Evolutionary conservation across 2,113 vertebrate genomes (phyloP).

Genomic region (Oncorhynchus keta): DNA sequence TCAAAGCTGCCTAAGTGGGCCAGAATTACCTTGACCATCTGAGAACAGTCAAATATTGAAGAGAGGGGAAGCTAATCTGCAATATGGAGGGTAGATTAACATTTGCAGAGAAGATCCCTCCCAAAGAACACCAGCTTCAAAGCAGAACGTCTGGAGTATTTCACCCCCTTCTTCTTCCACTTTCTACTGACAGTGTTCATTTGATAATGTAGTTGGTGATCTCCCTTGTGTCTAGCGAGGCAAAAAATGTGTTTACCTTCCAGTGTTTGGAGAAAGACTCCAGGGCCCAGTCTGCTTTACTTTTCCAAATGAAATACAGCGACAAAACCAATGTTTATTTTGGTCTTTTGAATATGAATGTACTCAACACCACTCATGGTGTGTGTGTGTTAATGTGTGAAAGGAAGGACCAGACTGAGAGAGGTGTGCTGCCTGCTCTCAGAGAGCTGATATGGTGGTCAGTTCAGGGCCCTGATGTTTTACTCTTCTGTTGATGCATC

Average conservation of each 20-base stretch:
- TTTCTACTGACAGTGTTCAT: conserved; percentile 55
- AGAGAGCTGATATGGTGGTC: background rate
- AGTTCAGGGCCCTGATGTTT: background rate
- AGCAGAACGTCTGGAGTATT: conserved; percentile 50
- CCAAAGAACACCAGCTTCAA: conserved; percentile 71
- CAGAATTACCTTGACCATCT: conserved; percentile 76
- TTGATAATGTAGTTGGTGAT: conserved; percentile 51
- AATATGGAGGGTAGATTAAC: conserved; percentile 71
- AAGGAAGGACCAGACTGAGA: background rate
- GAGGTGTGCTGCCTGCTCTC: background rate
- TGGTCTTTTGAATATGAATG: conserved; percentile 24
- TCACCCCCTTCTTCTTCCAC: conserved; percentile 44
- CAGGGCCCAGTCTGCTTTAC: conserved; percentile 20
- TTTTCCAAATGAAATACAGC: conserved; percentile 34
- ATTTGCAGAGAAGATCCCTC: conserved; percentile 63
- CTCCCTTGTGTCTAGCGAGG: conserved; percentile 29
- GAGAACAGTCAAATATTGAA: conserved; percentile 69
- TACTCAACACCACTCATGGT: conserved; percentile 8
- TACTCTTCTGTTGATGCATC: too few relatives aligned
- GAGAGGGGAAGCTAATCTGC: conserved; percentile 62
- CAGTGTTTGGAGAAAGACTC: conserved; percentile 39
- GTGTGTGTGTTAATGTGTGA: background rate
- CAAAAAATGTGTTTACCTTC: conserved; percentile 45
- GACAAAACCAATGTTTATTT: conserved; percentile 26
- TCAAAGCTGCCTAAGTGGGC: conserved; percentile 76